Evolutionary conservation across 2,797 vertebrate species (phyloP), one percentile per base, ranked within the genome.

Genomic region (Spondyliosoma cantharus): DNA sequence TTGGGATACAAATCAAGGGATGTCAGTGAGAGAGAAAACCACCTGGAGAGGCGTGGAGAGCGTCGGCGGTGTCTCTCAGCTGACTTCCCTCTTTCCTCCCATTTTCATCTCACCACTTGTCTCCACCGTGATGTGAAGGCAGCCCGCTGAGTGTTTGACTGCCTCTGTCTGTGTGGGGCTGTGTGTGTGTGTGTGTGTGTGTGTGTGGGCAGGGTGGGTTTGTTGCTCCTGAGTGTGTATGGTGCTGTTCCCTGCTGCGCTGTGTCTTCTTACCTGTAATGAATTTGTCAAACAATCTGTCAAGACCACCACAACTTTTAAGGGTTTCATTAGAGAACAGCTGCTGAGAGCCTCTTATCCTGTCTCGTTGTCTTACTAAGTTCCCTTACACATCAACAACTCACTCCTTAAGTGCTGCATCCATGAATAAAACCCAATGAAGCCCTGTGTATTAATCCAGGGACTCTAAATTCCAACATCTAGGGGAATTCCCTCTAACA

Each of bases 111-210:
- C 46, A 64, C 67, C 32, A 46, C 86, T 88, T 80, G 78, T 86
- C 82, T 87, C 86, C 20, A 17, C 77, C 1, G 43, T 50, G 81
- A 90, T 86, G 87, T 89, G 90, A 90, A 81, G 78, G 88, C 84
- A 49, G 80, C 90, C 89, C 19, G 86, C 89, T 90, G 92, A 63
- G 88, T 91, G 89, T 91, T 90, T 92, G 90, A 91, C 84, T 89
- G 87, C 83, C 64, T 88, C 86, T 73, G 64, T 86, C 76, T 88
- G 87, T 52, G 74, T 49, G 63, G 29, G 50, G 19, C 80, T 79
- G 74, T 62, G 59, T 67, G 78, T 46, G 70, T 68, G 75, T 54
- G 80, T 70, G 64, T 46, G 45, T 15, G 45, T 16, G 48, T 46
- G 67, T 57, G 54, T 37, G 37, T 37, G 37, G 37, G 37, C 37